Base-by-base conservation (phyloP, 1,140 invertebrate species). In the Cataglyphis hispanica region DNA sequence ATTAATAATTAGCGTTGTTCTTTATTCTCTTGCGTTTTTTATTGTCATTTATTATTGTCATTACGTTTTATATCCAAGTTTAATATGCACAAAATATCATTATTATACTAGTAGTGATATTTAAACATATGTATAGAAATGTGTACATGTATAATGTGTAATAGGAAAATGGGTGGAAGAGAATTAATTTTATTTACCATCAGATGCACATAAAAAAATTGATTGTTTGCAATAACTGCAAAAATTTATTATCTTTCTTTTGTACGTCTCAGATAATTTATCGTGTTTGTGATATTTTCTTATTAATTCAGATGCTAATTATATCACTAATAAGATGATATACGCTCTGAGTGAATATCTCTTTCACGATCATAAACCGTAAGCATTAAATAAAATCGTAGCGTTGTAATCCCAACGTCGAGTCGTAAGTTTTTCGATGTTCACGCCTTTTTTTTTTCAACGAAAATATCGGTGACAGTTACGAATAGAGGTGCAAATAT, bases 391-490 rank as follows among this genome's bases (percentile, higher is more conserved):
- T 10, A n/a, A 74, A 60, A 75, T 16, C 61, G n/a, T n/a, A 11
- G 1, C 40, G 22, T 66, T 34, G 31, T 19, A 22, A 66, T 64
- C 16, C 19, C 40, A 27, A 46, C 19, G 27, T 46, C 43, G n/a
- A 27, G 2, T 13, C 27, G 43, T 64, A 22, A 53, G 76, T 78
- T 13, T 50, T 50, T 50, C 46, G 10, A 50, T 50, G 13, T n/a
- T 53, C 13, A n/a, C 37, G 40, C 11, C 34, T 37, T 19, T 70
- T 37, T 60, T 37, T 81, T n/a, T 58, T n/a, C 43, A 34, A 3
- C 19, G n/a, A n/a, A 53, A 6, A 13, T 37, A 56, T 25, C 50
- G 53, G 37, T 46, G 78, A 83, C 78, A 83, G 78, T 74, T 83
- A 83, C 67, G 58, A 56, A 83, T 83, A 69, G 67, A 31, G 58